Base-by-base conservation (phyloP, 2,113 vertebrate genomes). In the Chaetodon auriga region DNA sequence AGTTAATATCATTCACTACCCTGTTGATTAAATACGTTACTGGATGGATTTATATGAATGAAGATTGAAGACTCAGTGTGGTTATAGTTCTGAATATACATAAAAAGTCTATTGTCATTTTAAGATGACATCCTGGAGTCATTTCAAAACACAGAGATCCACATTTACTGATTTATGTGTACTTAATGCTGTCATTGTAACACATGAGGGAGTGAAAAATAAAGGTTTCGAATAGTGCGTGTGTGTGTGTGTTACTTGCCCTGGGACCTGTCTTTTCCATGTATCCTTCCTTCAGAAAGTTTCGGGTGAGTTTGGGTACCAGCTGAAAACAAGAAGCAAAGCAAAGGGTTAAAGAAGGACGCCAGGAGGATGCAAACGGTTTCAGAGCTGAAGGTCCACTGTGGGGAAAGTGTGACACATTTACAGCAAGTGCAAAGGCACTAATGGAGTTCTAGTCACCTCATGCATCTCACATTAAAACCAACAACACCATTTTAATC, bases 211-310 rank as follows among this genome's bases (percentile, higher is more conserved):
- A 30, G 18, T 10, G 7, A 25, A 70, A 7, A 14, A 54, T 9
- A 53, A 21, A 36, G 16, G 11, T 23, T 60, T 10, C 4, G 19
- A 12, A 15, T 41, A 23, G 57, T 64, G 63, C 21, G 60, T 21
- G 45, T 54, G 23, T 43, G 70, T 14, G 41, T 46, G 71, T 41
- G 45, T 30, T 62, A 83, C 93, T 94, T 89, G 96, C 97, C 96
- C 94, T 96, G 45, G 97, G 97, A 13, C 97, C 97, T 0, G 97
- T 98, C 91, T 98, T 98, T 89, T 98, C 97, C 97, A 98, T 98
- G 92, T 96, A 98, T 19, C 97, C 97, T 83, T 98, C 97, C 87
- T 96, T 98, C 79, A 96, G 90, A 88, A 97, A 98, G 89, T 96
- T 97, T 30, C 96, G 93, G 0, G 96, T 97, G 64, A 98, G 92